phyloP scores from a whole-genome alignment of 2,888 invertebrate genomes.

The Mycalesis mineus region DNA sequence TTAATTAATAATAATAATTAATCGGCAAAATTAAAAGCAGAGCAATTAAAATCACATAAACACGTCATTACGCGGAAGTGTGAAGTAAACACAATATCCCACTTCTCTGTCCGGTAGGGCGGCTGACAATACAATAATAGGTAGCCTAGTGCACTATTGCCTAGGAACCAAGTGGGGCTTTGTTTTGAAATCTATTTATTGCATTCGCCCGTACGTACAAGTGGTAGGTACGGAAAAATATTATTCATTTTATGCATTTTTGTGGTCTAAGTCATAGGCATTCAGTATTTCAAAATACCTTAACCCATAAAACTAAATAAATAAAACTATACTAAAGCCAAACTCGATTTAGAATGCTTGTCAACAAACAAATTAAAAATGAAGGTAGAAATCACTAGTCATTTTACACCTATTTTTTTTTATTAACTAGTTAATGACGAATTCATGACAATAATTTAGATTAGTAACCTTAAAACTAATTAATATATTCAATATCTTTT shows the following conservation, averaged over 20 bases:
- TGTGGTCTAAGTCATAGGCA: not conserved
- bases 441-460: no score
- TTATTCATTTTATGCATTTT: not conserved
- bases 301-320: no score
- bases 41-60: not conserved
- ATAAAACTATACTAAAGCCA: no score
- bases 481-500: no score
- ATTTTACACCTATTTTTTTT: no score
- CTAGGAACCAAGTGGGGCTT: slow-evolving; percentile 17
- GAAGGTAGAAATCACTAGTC: no score
- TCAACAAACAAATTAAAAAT: no score
- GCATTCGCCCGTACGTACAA: slow-evolving; percentile 4
- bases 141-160: slow-evolving; percentile 4
- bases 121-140: slow-evolving; percentile 1
- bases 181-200: slow-evolving; percentile 25
- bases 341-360: no score
- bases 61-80: not conserved
- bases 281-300: not conserved
- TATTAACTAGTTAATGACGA: no score
- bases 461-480: no score
- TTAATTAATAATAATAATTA: no score
- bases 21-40: not conserved
- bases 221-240: slow-evolving; percentile 13
- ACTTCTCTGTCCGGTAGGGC: not conserved
- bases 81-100: not conserved